Conservation (phyloP, 64 coral and sea anemone genomes). For the Platygyra sinensis region DNA sequence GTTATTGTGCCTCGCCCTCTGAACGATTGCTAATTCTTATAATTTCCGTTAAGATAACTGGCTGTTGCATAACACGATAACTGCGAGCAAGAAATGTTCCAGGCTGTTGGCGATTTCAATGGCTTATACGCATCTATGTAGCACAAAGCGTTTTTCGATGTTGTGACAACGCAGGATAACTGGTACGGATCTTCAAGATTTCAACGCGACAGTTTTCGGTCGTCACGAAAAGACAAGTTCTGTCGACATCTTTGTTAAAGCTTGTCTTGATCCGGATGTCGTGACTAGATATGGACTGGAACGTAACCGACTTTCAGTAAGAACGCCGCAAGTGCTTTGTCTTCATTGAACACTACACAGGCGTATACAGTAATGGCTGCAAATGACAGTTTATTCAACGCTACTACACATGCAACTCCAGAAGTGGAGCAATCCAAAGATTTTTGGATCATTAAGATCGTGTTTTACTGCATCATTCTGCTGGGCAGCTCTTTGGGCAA, state of each 20-base stretch:
- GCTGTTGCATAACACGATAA: background rate
- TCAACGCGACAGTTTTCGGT: background rate
- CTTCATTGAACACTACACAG: background rate
- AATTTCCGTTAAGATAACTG: background rate
- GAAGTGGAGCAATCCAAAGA: background rate
- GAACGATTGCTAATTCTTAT: background rate
- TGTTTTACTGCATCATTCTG: slow-evolving; percentile 34
- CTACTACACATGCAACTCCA: background rate
- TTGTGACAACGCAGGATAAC: background rate
- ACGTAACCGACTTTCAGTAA: background rate
- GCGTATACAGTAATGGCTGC: background rate
- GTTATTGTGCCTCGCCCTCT: background rate
- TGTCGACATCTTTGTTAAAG: background rate
- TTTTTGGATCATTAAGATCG: slow-evolving; percentile 14
- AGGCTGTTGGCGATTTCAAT: slow-evolving; percentile 3
- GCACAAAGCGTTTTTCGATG: background rate
- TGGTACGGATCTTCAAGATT: background rate
- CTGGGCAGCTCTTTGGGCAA: slow-evolving; percentile 52
- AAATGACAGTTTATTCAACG: background rate
- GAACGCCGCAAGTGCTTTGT: background rate
- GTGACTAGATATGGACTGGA: background rate
- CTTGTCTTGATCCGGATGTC: no score
- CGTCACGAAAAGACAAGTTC: background rate
- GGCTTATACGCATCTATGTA: background rate
- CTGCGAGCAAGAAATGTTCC: background rate